These are phyloP conservation scores for Notodonta ziczac DNA, from an alignment of 2,888 invertebrate species.

Conservation along the genomic window DNA sequence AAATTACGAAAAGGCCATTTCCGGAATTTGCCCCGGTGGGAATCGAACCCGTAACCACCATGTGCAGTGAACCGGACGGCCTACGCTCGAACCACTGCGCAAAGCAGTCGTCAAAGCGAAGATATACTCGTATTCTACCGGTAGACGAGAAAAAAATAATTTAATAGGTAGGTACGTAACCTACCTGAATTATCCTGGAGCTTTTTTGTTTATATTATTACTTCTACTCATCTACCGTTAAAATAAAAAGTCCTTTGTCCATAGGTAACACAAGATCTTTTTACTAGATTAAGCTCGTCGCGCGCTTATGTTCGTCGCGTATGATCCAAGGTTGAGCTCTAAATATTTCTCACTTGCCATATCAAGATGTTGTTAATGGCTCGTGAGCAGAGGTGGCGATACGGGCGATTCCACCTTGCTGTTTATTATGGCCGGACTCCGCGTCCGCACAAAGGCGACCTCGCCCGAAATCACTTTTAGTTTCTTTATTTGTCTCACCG, in stretches of 20 bases:
- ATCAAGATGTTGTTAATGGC: conserved; percentile 15
- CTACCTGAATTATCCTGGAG: too few relatives aligned
- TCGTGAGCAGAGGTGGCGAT: conserved; percentile 28
- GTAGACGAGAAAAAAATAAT: too few relatives aligned
- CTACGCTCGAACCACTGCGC: too few relatives aligned
- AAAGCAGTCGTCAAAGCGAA: too few relatives aligned
- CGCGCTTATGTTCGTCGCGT: conserved; percentile 12
- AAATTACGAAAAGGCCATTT: too few relatives aligned
- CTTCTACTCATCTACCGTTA: too few relatives aligned
- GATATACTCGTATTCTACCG: too few relatives aligned
- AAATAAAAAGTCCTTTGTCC: background rate
- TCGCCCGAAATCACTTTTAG: conserved; percentile 58
- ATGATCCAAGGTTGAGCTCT: conserved; percentile 17
- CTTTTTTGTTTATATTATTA: too few relatives aligned
- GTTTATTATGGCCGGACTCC: conserved; percentile 29
- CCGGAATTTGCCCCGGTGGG: too few relatives aligned
- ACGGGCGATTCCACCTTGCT: conserved; percentile 33
- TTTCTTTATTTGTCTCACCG: conserved; percentile 57
- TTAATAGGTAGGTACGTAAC: too few relatives aligned
- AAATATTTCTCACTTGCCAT: conserved; percentile 13
- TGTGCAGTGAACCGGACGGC: too few relatives aligned
- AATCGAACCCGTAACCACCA: too few relatives aligned
- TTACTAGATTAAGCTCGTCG: conserved; percentile 10
- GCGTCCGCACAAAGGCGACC: conserved; percentile 61
- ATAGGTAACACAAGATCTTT: conserved; percentile 1